A percentile compares a stretch with the other conserved stretches of the same genome.
These are phyloP conservation scores for Brachionus asplanchnoidis DNA, from an alignment of 1,140 invertebrate genomes.

Conservation along the genomic window DNA sequence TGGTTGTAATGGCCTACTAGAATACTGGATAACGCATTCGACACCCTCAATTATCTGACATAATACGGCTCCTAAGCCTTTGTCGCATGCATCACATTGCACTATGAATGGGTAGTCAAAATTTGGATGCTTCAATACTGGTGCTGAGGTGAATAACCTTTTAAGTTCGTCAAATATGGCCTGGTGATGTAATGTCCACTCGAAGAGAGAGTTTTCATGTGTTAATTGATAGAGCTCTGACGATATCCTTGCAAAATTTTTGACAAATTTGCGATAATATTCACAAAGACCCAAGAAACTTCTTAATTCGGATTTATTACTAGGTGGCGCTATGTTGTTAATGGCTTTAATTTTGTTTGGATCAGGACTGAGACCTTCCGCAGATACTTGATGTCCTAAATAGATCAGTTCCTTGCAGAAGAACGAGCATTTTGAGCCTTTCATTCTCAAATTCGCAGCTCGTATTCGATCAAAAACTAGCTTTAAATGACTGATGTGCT, in stretches of 20 bases:
- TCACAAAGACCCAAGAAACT: conserved; percentile 43
- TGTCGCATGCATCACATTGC: conserved; percentile 45
- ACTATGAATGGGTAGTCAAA: conserved; percentile 12
- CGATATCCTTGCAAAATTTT: conserved; percentile 43
- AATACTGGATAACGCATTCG: conserved; percentile 45
- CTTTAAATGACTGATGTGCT: conserved; percentile 49
- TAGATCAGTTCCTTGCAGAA: conserved; percentile 50
- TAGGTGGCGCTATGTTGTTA: conserved; percentile 37
- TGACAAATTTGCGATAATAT: conserved; percentile 45
- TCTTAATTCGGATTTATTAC: conserved; percentile 41
- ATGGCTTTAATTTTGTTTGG: conserved; percentile 36
- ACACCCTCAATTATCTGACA: conserved; percentile 45
- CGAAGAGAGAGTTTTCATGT: conserved; percentile 43
- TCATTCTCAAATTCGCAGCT: conserved; percentile 55
- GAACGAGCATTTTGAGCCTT: conserved; percentile 56
- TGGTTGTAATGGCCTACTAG: conserved; percentile 42
- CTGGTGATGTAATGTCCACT: conserved; percentile 42
- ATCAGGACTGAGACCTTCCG: conserved; percentile 37
- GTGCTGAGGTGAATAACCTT: too few species aligned
- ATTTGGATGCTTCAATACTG: too few species aligned
- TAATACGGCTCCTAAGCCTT: conserved; percentile 46
- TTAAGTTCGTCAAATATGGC: too few species aligned
- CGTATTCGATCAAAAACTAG: conserved; percentile 50
- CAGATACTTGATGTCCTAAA: conserved; percentile 48
- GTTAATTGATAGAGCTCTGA: conserved; percentile 44